These are phyloP conservation scores for Cyrtonyx montezumae DNA, from an alignment of 2,113 vertebrate genomes.

Conservation along the genomic window DNA sequence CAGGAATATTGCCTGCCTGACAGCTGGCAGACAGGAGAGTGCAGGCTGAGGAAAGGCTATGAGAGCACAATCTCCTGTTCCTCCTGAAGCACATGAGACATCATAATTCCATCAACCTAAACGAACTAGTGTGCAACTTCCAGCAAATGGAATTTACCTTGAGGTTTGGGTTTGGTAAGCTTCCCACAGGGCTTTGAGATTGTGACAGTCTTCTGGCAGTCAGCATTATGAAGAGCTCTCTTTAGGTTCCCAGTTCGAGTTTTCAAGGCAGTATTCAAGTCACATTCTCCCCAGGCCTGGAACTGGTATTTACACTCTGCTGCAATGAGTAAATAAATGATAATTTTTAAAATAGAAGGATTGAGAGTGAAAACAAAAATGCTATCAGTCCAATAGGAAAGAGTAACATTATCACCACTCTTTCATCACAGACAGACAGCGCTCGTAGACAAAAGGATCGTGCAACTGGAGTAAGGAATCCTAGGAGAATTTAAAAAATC, in stretches of 20 bases:
- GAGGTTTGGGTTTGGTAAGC: conserved; percentile 91
- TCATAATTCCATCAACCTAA: background rate
- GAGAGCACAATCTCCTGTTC: background rate
- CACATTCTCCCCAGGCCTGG: conserved; percentile 96
- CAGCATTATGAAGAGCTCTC: conserved; percentile 92
- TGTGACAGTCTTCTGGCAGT: conserved; percentile 90
- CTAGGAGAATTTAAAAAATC: background rate
- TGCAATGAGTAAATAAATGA: conserved; percentile 46
- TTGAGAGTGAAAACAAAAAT: background rate
- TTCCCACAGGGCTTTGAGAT: conserved; percentile 96
- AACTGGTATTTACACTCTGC: conserved; percentile 98
- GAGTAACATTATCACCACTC: too few species aligned
- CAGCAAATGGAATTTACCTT: conserved; percentile 80
- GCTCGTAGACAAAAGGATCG: background rate
- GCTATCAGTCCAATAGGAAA: background rate
- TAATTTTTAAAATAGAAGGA: background rate
- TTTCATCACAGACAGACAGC: background rate
- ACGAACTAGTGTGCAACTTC: background rate
- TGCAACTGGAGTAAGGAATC: background rate
- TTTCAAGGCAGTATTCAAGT: conserved; percentile 90
- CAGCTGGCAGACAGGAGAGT: background rate
- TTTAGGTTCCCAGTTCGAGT: conserved; percentile 91
- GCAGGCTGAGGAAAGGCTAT: background rate
- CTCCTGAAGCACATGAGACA: background rate
- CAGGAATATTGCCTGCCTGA: background rate